Conservation (phyloP, 1,140 invertebrate genomes). For the Octopus sinensis region DNA sequence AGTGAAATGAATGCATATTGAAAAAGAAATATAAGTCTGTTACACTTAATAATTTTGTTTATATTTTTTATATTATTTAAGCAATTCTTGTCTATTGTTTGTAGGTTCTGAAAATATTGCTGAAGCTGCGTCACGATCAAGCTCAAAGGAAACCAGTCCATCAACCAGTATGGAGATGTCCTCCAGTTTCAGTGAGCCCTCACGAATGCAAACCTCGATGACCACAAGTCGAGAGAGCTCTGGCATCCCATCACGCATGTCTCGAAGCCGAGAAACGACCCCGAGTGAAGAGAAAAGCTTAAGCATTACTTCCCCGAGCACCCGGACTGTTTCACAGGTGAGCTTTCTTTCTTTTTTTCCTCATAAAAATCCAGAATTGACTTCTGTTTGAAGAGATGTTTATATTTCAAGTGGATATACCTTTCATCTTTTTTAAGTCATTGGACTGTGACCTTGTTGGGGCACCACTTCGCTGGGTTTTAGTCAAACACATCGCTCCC, state of each 20-base stretch:
- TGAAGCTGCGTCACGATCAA: constrained; percentile 22
- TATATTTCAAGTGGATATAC: too few relatives aligned
- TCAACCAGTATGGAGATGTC: constrained; percentile 4
- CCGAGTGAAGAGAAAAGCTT: constrained; percentile 24
- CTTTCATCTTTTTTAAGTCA: too few relatives aligned
- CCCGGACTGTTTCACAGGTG: neutral
- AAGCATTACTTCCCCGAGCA: neutral
- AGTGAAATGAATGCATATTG: too few relatives aligned
- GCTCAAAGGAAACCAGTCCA: constrained; percentile 10
- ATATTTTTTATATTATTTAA: neutral
- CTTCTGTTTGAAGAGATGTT: too few relatives aligned
- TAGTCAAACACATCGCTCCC: too few relatives aligned
- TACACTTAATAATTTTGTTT: too few relatives aligned
- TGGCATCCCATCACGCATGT: neutral
- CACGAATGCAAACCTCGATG: neutral
- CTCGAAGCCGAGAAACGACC: constrained; percentile 20
- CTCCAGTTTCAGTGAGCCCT: neutral
- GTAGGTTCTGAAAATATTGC: constrained; percentile 44
- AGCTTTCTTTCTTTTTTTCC: too few relatives aligned
- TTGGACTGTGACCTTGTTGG: too few relatives aligned
- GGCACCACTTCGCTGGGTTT: too few relatives aligned
- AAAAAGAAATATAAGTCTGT: too few relatives aligned
- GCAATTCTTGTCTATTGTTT: neutral
- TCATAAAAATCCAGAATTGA: too few relatives aligned
- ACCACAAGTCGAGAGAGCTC: constrained; percentile 24